Evolutionary conservation across 2,797 vertebrate species (phyloP), one percentile per base, ranked within the genome.

Genomic region (Pangasius mekongensis): DNA sequence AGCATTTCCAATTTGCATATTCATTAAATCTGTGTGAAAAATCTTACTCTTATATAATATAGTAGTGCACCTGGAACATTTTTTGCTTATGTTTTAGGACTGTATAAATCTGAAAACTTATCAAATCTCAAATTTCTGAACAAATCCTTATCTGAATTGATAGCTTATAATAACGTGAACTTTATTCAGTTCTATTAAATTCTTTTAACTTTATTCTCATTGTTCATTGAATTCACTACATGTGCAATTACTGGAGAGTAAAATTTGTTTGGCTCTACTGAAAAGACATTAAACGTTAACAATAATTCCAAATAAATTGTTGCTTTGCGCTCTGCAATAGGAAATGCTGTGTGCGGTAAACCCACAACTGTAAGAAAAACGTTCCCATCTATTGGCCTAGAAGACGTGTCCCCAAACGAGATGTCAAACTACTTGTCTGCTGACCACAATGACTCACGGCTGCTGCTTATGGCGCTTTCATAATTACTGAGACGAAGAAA

Each of bases 371-470:
- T 27, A 27, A 7, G 20, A 11, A 73, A 24, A 39, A 43, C 7
- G 4, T 14, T 58, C 77, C 56, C 52, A 33, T 33, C 7, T 66
- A 47, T 1, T 58, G 30, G 10, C 49, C 16, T 49, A 85, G 27
- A 47, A 71, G 62, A 49, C 11, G 18, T 71, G n/a, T 69, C 62
- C 30, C 83, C 76, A 73, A 66, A 71, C 4, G 5, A 47, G 20
- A 33, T 33, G 62, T 47, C n/a, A 49, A 60, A 66, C 14, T 43
- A 74, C 16, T 56, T 3, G 33, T 8, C 56, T 58, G 24, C 33
- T 66, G 67, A 64, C 88, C 88, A 77, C 84, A 33, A 56, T 86
- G 88, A 86, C 84, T 85, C 74, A 74, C 8, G 2, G 16, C 33
- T 78, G 47, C 39, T 2, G 10, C 47, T 74, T 56, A 22, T 0